Evolutionary conservation across 2,888 invertebrate genomes (phyloP).

Genomic region (Bombyx huttoni): DNA sequence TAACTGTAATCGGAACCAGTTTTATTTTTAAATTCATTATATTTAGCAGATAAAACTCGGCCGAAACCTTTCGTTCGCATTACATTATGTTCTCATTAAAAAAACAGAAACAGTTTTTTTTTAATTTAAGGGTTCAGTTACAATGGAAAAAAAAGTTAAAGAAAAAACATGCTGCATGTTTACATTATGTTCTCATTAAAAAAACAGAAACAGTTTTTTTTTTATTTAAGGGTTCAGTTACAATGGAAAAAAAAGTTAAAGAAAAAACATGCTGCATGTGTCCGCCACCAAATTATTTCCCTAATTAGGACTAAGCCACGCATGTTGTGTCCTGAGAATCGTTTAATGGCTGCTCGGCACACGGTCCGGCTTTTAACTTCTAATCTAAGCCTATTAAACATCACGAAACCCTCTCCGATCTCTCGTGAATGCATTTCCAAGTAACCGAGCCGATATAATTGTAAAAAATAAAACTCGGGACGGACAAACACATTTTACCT

Average conservation of each 20-base stretch:
- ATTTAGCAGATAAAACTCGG: not conserved
- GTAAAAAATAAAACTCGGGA: slow-evolving; percentile 67
- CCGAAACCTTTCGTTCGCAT: not conserved
- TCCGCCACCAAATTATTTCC: slow-evolving; percentile 14
- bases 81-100: not conserved
- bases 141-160: not conserved
- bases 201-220: too few relatives aligned
- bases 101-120: too few relatives aligned
- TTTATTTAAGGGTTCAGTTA: too few relatives aligned
- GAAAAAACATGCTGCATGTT: not conserved
- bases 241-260: not conserved
- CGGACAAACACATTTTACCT: slow-evolving; percentile 68
- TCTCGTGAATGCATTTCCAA: slow-evolving; percentile 69
- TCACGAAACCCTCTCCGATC: slow-evolving; percentile 58
- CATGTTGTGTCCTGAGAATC: slow-evolving; percentile 39
- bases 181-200: too few relatives aligned
- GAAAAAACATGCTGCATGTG: not conserved
- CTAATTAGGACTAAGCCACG: slow-evolving; percentile 39
- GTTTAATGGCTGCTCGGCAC: slow-evolving; percentile 43
- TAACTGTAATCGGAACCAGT: not conserved
- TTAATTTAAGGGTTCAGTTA: too few relatives aligned
- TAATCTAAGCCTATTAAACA: slow-evolving; percentile 70
- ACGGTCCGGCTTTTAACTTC: slow-evolving; percentile 62
- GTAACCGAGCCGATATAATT: slow-evolving; percentile 67
- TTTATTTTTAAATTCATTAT: not conserved